Evolutionary conservation across 2,113 vertebrate genomes (phyloP), one percentile per base, ranked within the genome.

Genomic region (Formicarius rufipectus): DNA sequence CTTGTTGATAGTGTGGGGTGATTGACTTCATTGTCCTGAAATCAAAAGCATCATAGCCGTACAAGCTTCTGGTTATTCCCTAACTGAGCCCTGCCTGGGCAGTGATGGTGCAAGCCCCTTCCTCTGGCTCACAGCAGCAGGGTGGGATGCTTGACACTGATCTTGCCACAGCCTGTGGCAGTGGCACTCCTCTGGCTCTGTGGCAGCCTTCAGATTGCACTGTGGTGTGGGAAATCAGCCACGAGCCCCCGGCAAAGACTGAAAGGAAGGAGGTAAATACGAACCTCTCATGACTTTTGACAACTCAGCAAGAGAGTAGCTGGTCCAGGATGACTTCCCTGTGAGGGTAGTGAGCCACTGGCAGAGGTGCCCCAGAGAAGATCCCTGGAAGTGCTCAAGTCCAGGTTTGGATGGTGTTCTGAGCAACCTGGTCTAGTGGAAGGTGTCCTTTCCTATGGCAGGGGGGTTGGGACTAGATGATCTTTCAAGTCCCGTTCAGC

Each of bases 71-170:
- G 37, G 13, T 22, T 44, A 0, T 15, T 56, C 50, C 40, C 55
- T 42, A 14, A n/a, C 8, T 15, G 49, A 78, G 52, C 39, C 22
- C 44, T 24, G 44, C 24, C 14, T 22, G 55, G 68, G 24, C 58
- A 14, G 63, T 1, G 47, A 6, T 11, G 44, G 56, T 20, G 33
- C 44, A 19, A 63, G 28, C 14, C 55, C 35, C 31, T 24, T 71
- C 18, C 67, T 28, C 20, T 2, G 2, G 45, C 66, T 68, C 5
- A 1, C 8, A 4, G 14, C 89, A 39, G 77, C n/a, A 14, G 55
- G 49, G 35, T 3, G 24, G 35, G 18, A 5, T 0, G 0, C 6
- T 69, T 27, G 14, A 3, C 11, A 2, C 24, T 19, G 15, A 5
- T 15, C 47, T 45, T 47, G 8, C 19, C 67, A 24, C 73, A 66